Evolutionary conservation across 2,888 invertebrate species (phyloP).

Genomic region (Criorhina ranunculi): DNA sequence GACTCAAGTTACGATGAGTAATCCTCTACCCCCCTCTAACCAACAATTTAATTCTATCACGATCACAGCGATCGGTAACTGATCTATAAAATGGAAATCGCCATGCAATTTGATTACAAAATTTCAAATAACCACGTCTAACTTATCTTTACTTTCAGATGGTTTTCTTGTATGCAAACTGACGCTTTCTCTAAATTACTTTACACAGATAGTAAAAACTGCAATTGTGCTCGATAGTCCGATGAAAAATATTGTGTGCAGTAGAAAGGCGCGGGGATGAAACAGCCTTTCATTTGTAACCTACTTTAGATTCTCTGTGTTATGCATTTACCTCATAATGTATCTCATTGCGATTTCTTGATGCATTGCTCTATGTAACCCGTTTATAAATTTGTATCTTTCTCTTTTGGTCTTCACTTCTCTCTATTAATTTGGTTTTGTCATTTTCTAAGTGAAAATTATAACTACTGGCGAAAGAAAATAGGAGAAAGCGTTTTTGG

Average conservation of each 20-base stretch:
- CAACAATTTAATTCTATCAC: neutral
- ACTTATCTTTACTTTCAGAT: neutral
- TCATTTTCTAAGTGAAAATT: slow-evolving; percentile 38
- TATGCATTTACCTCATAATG: slow-evolving; percentile 47
- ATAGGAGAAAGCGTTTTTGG: slow-evolving; percentile 46
- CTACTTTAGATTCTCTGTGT: slow-evolving; percentile 40
- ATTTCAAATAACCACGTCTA: slow-evolving; percentile 11
- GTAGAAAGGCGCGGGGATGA: slow-evolving; percentile 3
- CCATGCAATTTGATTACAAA: slow-evolving; percentile 10
- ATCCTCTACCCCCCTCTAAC: no score
- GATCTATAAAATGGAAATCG: neutral
- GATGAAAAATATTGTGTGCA: neutral
- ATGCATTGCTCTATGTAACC: slow-evolving; percentile 9
- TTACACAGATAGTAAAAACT: slow-evolving; percentile 4
- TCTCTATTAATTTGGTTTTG: slow-evolving; percentile 6
- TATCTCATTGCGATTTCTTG: slow-evolving; percentile 17
- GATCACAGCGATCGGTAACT: neutral
- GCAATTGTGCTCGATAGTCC: slow-evolving; percentile 19
- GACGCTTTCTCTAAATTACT: slow-evolving; percentile 31
- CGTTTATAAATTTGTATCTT: neutral
- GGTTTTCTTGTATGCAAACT: neutral
- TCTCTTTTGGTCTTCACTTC: neutral
- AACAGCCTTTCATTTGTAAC: slow-evolving; percentile 48
- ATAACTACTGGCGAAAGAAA: slow-evolving; percentile 15
- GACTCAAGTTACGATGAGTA: no score